Percentiles rank a stretch among this genome's conserved stretches.
Evolutionary conservation across 2,113 vertebrate genomes (phyloP).

Genomic region (Pteronura brasiliensis): DNA sequence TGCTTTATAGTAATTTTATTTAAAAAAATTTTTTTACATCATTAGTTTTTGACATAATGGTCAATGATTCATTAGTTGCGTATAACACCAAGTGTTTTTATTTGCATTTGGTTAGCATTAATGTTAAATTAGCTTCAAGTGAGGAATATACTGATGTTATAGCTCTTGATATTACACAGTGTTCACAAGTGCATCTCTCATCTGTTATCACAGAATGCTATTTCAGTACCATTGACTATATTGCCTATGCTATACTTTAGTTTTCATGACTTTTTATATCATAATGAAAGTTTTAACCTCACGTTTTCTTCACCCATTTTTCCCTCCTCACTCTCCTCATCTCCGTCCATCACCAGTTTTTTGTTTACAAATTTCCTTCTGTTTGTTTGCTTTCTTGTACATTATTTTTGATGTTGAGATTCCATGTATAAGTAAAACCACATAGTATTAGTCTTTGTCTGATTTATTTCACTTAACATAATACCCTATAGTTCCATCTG

Average conservation of each 20-base stretch:
- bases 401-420: neutral
- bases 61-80: no score
- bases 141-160: neutral
- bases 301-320: neutral
- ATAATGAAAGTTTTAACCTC: neutral
- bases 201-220: neutral
- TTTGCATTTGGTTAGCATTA: neutral
- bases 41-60: no score
- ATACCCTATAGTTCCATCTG: neutral
- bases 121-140: neutral
- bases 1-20: no score
- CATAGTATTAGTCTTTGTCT: neutral
- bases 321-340: neutral
- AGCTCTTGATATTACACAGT: neutral
- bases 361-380: neutral
- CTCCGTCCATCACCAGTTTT: neutral
- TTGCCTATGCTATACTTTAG: neutral
- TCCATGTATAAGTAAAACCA: neutral
- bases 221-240: neutral
- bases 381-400: neutral
- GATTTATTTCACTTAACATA: neutral
- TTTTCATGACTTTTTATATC: neutral
- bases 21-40: no score
- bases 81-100: neutral
- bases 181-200: neutral